A percentile compares a stretch with the other conserved stretches of the same genome.
Evolutionary conservation across 1,140 invertebrate genomes (phyloP).

Genomic region (Steinernema feltiae): DNA sequence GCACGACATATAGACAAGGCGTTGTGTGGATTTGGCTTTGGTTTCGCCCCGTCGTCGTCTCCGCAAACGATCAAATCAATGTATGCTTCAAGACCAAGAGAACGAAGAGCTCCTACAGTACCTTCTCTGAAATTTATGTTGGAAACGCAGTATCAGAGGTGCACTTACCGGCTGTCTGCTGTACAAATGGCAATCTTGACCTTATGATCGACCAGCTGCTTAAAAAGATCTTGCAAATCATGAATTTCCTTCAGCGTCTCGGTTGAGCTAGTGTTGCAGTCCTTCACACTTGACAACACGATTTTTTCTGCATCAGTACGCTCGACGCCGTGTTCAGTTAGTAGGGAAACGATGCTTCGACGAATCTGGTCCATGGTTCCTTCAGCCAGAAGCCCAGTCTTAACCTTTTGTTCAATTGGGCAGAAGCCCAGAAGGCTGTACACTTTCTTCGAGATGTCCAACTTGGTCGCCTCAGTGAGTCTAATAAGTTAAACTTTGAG

Average conservation of each 20-base stretch:
- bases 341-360: conserved; percentile 53
- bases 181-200: conserved; percentile 63
- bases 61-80: conserved; percentile 61
- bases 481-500: conserved; percentile 29
- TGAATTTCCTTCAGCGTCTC: conserved; percentile 58
- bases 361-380: conserved; percentile 58
- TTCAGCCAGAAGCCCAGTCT: conserved; percentile 61
- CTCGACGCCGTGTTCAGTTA: conserved; percentile 58
- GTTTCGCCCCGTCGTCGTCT: conserved; percentile 59
- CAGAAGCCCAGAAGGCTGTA: conserved; percentile 60
- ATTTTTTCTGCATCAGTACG: conserved; percentile 37
- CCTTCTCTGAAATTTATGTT: conserved; percentile 42
- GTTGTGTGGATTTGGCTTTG: conserved; percentile 61
- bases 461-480: conserved; percentile 35
- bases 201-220: conserved; percentile 58
- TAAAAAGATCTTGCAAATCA: conserved; percentile 59
- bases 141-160: background rate
- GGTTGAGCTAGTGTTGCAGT: conserved; percentile 44
- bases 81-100: conserved; percentile 50
- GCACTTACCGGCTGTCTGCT: conserved; percentile 58
- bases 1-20: conserved; percentile 60
- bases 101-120: conserved; percentile 56
- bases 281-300: conserved; percentile 37
- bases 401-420: conserved; percentile 46
- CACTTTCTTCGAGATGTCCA: conserved; percentile 53